These are phyloP conservation scores for Squalus acanthias DNA, from an alignment of 2,797 vertebrate species.

Conservation along the genomic window DNA sequence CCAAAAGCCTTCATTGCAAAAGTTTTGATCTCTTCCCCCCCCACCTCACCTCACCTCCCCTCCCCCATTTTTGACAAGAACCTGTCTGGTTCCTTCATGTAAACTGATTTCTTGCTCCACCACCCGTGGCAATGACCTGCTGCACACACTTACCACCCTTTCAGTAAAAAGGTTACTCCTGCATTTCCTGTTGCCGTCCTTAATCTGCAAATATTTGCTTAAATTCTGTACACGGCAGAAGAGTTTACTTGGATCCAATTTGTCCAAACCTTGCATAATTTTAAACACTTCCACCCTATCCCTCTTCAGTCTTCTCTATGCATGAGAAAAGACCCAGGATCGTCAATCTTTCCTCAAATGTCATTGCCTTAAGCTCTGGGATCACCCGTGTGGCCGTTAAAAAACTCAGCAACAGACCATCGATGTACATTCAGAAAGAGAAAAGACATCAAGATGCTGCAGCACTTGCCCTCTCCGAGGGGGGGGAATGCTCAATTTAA, in stretches of 20 bases:
- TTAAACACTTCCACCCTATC: background rate
- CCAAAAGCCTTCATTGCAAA: background rate
- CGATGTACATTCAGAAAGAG: background rate
- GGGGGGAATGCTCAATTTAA: background rate
- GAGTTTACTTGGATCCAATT: background rate
- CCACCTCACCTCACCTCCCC: background rate
- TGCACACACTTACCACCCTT: background rate
- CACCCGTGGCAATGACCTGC: background rate
- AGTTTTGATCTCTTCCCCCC: background rate
- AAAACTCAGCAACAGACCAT: background rate
- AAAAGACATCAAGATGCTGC: background rate
- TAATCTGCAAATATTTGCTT: background rate
- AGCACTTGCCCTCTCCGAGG: background rate
- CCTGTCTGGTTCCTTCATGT: background rate
- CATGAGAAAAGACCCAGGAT: background rate
- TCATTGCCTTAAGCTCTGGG: background rate
- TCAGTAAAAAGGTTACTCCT: background rate
- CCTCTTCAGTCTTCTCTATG: background rate
- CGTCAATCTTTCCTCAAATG: background rate
- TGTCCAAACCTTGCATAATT: background rate
- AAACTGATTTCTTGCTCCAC: background rate
- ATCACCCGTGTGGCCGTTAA: background rate
- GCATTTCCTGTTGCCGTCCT: background rate
- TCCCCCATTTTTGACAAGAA: background rate
- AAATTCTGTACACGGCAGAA: background rate